Evolutionary conservation across 2,888 invertebrate genomes (phyloP), one percentile per base, ranked within the genome.

Genomic region (Macaria notata): DNA sequence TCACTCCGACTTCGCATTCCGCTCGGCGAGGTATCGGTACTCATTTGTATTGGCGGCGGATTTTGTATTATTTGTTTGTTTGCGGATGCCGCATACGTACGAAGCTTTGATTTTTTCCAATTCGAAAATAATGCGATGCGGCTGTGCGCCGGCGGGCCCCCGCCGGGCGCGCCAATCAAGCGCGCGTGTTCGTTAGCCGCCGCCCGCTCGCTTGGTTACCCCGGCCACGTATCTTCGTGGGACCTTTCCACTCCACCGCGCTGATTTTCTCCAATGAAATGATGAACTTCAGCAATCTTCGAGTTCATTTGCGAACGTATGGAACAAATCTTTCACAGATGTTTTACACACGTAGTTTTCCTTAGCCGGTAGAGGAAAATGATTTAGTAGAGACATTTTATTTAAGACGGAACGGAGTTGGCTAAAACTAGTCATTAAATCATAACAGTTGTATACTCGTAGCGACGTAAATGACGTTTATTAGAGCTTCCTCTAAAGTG

Each of bases 71-170:
- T 90, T 90, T 89, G 86, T 89, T 88, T 89, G 86, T 88, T 88
- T 88, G 84, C 81, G 83, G 80, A 84, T 85, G 84, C 84, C 83
- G 82, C 82, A 85, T 86, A 86, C 83, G 83, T 78, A 78, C 75
- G 77, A 76, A 80, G 88, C 88, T 88, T 87, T 90, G 90, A 90
- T 90, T 91, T 91, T 89, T 91, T 88, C 83, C 86, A 80, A 88
- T 88, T 83, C 83, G 83, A 83, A 85, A 84, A 84, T 88, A 88
- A 90, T 90, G 86, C 83, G 83, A 82, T 79, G 19, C 79, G 79
- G 83, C 82, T 41, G 33, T 41, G 6, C 41, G 9, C 41, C 41
- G 38, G 81, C 77, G 80, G 76, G 71, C 81, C 83, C 73, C 19
- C 1, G 19, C 19, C 19, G 19, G 19, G 19, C 69, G 81, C 76